Conservation (phyloP, 2,888 invertebrate species). For the Campoplex capitator region DNA sequence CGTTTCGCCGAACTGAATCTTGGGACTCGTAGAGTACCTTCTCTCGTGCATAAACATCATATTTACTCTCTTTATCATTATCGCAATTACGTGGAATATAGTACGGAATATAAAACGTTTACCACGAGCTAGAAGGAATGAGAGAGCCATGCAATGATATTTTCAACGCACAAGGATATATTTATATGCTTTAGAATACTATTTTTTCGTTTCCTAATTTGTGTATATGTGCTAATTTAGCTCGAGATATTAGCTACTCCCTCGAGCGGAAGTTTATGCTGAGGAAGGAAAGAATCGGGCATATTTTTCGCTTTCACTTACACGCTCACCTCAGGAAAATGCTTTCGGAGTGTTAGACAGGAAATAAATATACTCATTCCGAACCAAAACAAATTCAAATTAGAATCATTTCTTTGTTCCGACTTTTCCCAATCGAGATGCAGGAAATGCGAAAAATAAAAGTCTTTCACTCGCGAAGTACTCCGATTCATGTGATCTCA, state of each 20-base stretch:
- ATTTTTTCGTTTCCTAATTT: constrained; percentile 13
- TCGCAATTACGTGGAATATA: constrained; percentile 42
- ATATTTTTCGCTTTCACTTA: constrained; percentile 55
- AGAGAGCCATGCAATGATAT: constrained; percentile 49
- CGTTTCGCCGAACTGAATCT: constrained; percentile 20
- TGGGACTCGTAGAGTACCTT: constrained; percentile 1
- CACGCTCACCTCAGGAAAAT: constrained; percentile 25
- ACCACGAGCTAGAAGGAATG: constrained; percentile 12
- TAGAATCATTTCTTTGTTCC: neutral
- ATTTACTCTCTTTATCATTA: constrained; percentile 50
- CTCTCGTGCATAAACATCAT: constrained; percentile 22
- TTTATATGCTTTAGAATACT: neutral
- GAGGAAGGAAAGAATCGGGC: constrained; percentile 1
- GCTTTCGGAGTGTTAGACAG: neutral
- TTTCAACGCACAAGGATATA: constrained; percentile 8
- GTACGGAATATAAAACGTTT: constrained; percentile 48
- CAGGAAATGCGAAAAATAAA: neutral
- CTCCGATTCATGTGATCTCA: neutral
- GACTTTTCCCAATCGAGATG: neutral
- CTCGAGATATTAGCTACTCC: constrained; percentile 14
- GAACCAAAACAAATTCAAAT: neutral
- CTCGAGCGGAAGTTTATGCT: constrained; percentile 37
- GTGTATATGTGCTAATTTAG: constrained; percentile 14
- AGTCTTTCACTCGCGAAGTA: neutral
- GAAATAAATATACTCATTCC: neutral